Conservation (phyloP, 2,797 vertebrate species). For the Fundulus diaphanus region DNA sequence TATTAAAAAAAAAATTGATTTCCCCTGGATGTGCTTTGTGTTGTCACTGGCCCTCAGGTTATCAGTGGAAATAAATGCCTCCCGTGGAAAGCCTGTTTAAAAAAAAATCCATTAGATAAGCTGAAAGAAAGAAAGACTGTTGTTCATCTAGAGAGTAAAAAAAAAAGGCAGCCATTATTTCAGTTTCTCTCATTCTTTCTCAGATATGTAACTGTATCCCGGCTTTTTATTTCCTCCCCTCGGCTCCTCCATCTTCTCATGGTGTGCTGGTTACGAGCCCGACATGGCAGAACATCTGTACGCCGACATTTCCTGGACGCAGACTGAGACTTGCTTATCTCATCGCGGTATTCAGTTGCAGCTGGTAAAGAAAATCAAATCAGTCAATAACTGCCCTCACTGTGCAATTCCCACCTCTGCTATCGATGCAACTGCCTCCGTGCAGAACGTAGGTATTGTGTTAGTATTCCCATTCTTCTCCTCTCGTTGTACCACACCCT, state of each 20-base stretch:
- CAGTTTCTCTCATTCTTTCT: constrained; percentile 9
- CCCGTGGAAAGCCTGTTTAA: not conserved
- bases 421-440: not conserved
- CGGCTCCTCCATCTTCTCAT: constrained; percentile 18
- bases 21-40: not conserved
- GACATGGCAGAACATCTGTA: constrained; percentile 26
- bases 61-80: not conserved
- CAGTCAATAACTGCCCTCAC: not conserved
- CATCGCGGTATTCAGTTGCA: constrained; percentile 12
- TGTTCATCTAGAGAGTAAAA: not conserved
- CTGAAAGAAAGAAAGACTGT: not conserved
- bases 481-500: not conserved
- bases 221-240: not conserved
- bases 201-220: constrained; percentile 1
- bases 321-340: constrained; percentile 18
- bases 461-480: not conserved
- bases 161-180: not conserved
- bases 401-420: not conserved
- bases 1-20: not conserved
- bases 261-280: constrained; percentile 38
- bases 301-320: constrained; percentile 15
- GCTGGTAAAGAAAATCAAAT: not conserved
- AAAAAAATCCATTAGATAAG: not conserved
- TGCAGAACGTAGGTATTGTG: not conserved
- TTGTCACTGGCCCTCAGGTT: not conserved